Evolutionary conservation across 2,888 invertebrate genomes (phyloP).

Genomic region (Heliconius sara): DNA sequence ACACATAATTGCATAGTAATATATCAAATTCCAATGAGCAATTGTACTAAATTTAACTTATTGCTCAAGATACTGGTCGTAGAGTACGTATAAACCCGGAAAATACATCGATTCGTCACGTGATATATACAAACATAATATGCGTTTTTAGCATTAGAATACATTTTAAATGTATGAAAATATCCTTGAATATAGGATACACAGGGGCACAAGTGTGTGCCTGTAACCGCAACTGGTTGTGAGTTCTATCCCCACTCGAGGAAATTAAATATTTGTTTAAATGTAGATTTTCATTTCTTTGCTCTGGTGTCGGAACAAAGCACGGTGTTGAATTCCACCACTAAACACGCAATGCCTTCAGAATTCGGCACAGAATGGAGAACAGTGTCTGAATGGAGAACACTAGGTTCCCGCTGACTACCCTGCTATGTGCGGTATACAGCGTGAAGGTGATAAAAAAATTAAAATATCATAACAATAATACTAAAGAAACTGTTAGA

Average conservation of each 20-base stretch:
- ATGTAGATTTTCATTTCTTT: not conserved
- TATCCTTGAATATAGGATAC: not conserved
- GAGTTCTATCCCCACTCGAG: not conserved
- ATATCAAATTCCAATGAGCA: not conserved
- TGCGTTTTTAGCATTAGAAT: not conserved
- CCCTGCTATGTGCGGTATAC: not conserved
- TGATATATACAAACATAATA: not conserved
- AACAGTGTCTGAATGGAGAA: not conserved
- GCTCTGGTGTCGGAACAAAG: not conserved
- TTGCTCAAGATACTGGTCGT: constrained; percentile 4
- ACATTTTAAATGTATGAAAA: not conserved
- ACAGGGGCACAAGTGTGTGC: not conserved
- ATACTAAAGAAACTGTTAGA: constrained; percentile 2
- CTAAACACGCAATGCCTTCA: not conserved
- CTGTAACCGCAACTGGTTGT: not conserved
- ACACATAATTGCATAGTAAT: constrained; percentile 8
- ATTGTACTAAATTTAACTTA: constrained; percentile 6
- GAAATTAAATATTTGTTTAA: not conserved
- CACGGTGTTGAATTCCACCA: not conserved
- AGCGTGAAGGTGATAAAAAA: not conserved
- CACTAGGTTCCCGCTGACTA: not conserved
- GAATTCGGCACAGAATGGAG: not conserved
- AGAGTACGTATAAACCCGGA: constrained; percentile 15
- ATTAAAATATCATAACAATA: not conserved
- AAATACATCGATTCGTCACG: constrained; percentile 22